Conservation (phyloP, 2,113 vertebrate genomes). For the Bufo bufo region DNA sequence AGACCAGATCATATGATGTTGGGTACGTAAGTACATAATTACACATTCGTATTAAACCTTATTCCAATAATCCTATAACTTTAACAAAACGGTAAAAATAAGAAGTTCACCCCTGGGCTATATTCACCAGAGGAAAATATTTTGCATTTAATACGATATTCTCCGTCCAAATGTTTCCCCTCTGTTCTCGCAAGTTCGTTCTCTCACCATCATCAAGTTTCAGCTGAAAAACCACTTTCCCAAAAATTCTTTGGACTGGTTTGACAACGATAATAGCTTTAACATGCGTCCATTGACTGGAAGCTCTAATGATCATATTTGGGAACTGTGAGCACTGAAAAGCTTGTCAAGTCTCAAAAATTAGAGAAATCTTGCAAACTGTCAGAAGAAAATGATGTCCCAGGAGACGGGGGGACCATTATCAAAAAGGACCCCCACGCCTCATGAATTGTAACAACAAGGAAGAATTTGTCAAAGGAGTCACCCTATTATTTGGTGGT, state of each 20-base stretch:
- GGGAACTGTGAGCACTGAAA: not conserved
- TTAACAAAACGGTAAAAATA: conserved; percentile 22
- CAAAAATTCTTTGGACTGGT: conserved; percentile 46
- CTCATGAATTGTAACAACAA: not conserved
- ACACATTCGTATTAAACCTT: not conserved
- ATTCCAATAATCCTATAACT: conserved; percentile 25
- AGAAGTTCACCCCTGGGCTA: conserved; percentile 37
- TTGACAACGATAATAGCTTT: conserved; percentile 40
- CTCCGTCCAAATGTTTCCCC: conserved; percentile 29
- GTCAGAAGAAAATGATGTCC: not conserved
- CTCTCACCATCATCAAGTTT: conserved; percentile 53
- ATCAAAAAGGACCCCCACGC: not conserved
- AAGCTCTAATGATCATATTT: not conserved
- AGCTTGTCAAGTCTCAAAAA: not conserved
- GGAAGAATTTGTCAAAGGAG: too few relatives aligned
- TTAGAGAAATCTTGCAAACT: not conserved
- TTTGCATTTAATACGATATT: conserved; percentile 48
- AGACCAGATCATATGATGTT: not conserved
- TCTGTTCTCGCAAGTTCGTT: conserved; percentile 31
- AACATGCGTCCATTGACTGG: conserved; percentile 33
- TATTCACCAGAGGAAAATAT: conserved; percentile 47
- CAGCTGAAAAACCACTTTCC: conserved; percentile 43
- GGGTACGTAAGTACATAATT: conserved; percentile 15
- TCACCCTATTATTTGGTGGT: too few relatives aligned
- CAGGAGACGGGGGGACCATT: not conserved